A percentile compares a stretch with the other conserved stretches of the same genome.
Evolutionary conservation across 2,113 vertebrate genomes (phyloP).

Genomic region (Amblyornis subalaris): DNA sequence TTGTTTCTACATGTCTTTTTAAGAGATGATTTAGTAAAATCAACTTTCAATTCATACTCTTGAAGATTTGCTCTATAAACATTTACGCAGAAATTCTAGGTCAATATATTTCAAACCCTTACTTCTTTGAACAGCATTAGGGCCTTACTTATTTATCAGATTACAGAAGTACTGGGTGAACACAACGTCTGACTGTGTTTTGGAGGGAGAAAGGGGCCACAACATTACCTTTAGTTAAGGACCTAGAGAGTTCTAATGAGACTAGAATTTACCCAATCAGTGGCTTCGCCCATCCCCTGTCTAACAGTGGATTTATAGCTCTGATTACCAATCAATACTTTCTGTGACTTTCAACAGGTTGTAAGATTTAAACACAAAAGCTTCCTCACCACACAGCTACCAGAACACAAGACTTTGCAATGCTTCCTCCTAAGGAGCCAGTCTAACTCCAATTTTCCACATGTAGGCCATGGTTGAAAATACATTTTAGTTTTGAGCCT

Average conservation of each 20-base stretch:
- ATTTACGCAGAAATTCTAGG: neutral
- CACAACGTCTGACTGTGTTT: neutral
- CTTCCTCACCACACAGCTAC: neutral
- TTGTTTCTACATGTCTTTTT: neutral
- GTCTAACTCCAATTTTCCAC: neutral
- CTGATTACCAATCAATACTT: neutral
- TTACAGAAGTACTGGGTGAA: neutral
- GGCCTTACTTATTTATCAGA: neutral
- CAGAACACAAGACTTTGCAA: neutral
- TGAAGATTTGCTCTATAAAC: neutral
- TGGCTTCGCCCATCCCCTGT: fast-evolving
- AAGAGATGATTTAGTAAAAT: neutral
- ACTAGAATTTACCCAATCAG: neutral
- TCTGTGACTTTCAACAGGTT: neutral
- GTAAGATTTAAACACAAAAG: neutral
- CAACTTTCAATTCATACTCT: neutral
- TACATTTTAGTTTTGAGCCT: neutral
- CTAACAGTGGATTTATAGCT: neutral
- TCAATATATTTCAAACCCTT: neutral
- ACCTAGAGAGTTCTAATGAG: neutral
- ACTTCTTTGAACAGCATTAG: neutral
- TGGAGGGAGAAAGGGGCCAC: neutral
- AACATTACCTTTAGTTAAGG: neutral
- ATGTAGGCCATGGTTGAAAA: neutral
- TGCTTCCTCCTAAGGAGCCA: neutral